phyloP scores from a whole-genome alignment of 1,140 invertebrate genomes.

The Drosophila murphyi region DNA sequence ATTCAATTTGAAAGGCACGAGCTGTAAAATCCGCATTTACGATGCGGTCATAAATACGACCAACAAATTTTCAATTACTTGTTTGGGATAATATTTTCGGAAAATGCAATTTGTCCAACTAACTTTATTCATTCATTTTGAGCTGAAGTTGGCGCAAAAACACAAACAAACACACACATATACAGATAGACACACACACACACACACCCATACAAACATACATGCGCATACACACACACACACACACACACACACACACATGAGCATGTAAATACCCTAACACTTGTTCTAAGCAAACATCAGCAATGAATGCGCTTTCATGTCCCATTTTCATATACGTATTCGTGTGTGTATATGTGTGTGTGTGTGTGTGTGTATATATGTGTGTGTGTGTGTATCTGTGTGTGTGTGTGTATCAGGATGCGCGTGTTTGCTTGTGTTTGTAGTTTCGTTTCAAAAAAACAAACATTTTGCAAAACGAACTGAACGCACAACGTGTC shows the following conservation, averaged over 20 bases:
- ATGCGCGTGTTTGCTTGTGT: slow-evolving; percentile 64
- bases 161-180: no score
- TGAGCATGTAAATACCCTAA: slow-evolving; percentile 5
- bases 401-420: slow-evolving; percentile 20
- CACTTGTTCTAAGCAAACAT: slow-evolving; percentile 63
- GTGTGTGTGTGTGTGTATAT: slow-evolving; percentile 9
- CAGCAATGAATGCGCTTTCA: slow-evolving; percentile 65
- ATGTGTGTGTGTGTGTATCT: slow-evolving; percentile 69
- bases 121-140: slow-evolving; percentile 81
- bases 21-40: slow-evolving; percentile 29
- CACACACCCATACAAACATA: no score
- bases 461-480: slow-evolving; percentile 68
- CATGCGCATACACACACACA: slow-evolving; percentile 9
- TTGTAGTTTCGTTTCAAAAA: slow-evolving; percentile 68
- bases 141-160: slow-evolving; percentile 58
- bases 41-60: slow-evolving; percentile 61
- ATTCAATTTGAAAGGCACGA: not conserved
- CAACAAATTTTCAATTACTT: slow-evolving; percentile 80
- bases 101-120: slow-evolving; percentile 79
- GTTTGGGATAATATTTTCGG: slow-evolving; percentile 79
- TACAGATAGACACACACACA: not conserved
- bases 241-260: slow-evolving; percentile 23
- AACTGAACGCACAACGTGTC: slow-evolving; percentile 32
- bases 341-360: slow-evolving; percentile 1
- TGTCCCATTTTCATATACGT: slow-evolving; percentile 43